These are phyloP conservation scores for Microdon myrmicae DNA, from an alignment of 2,888 invertebrate species.

Conservation along the genomic window DNA sequence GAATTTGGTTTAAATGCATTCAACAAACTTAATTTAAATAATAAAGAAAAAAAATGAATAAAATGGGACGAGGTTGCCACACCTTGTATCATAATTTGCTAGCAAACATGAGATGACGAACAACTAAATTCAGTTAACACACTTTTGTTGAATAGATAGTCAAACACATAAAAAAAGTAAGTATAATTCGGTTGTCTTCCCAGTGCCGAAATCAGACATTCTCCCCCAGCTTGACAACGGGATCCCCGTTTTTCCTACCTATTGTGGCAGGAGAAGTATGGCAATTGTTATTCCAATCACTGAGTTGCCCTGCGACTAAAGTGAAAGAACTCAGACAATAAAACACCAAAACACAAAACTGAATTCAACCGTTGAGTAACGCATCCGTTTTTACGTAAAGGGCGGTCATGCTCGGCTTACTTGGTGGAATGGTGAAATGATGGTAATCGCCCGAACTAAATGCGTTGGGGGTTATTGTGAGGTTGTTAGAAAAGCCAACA, in stretches of 20 bases:
- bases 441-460: background rate
- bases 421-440: conserved; percentile 15
- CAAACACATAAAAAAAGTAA: background rate
- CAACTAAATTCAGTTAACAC: too few species aligned
- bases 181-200: too few species aligned
- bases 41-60: conserved; percentile 2
- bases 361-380: conserved; percentile 43
- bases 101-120: too few species aligned
- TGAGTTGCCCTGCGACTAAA: conserved; percentile 12
- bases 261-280: too few species aligned
- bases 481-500: too few species aligned
- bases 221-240: too few species aligned
- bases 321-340: conserved; percentile 11
- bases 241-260: too few species aligned
- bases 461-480: too few species aligned
- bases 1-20: conserved; percentile 18
- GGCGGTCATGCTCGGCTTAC: conserved; percentile 38
- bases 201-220: too few species aligned
- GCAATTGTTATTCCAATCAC: conserved; percentile 35
- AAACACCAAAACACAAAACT: conserved; percentile 7
- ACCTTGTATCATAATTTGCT: too few species aligned
- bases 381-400: conserved; percentile 46
- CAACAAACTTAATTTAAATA: conserved; percentile 7
- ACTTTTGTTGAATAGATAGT: too few species aligned
- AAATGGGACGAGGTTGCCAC: conserved; percentile 35